A percentile compares a stretch with the other conserved stretches of the same genome.
These are phyloP conservation scores for Otis tarda DNA, from an alignment of 2,113 vertebrate genomes.

Conservation along the genomic window DNA sequence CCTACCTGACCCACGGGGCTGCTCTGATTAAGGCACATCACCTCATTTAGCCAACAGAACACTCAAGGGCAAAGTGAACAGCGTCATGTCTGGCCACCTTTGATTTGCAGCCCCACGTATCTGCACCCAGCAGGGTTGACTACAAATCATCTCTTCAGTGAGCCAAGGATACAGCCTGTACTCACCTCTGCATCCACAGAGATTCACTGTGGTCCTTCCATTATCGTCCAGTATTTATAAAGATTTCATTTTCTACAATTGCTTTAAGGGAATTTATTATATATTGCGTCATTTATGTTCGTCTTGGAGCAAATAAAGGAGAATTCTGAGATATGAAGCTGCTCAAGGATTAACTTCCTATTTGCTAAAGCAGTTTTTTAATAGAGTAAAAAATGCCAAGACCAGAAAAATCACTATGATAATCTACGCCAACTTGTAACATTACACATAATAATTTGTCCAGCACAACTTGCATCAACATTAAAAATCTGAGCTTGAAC, in stretches of 20 bases:
- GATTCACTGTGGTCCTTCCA: neutral
- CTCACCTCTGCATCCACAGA: neutral
- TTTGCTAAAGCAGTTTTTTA: neutral
- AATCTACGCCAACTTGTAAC: neutral
- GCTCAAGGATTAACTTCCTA: neutral
- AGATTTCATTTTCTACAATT: neutral
- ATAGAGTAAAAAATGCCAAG: neutral
- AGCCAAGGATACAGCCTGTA: neutral
- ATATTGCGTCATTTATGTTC: neutral
- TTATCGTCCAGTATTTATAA: neutral
- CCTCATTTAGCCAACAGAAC: neutral
- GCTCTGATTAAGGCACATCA: neutral
- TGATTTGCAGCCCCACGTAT: neutral
- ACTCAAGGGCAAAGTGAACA: neutral
- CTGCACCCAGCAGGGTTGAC: neutral
- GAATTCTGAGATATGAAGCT: neutral
- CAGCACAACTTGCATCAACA: neutral
- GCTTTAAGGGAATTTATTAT: neutral
- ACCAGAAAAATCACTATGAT: neutral
- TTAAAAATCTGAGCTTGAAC: neutral
- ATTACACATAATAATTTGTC: neutral
- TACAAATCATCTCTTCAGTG: neutral
- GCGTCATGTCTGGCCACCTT: neutral
- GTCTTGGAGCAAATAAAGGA: neutral
- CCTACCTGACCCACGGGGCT: neutral